Evolutionary conservation across 1,140 invertebrate genomes (phyloP).

Genomic region (Contarinia nasturtii): DNA sequence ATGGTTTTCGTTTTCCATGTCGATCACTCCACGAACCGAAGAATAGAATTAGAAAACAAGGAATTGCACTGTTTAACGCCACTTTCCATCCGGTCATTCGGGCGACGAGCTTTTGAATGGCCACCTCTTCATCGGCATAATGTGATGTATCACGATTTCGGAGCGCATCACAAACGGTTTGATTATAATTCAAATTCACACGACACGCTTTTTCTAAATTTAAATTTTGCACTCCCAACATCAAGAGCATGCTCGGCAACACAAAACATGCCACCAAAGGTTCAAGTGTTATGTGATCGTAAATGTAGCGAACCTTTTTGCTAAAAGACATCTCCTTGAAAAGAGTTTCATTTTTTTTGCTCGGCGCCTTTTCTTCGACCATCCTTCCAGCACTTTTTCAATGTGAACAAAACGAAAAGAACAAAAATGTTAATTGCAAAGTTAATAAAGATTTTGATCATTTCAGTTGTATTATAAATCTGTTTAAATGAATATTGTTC

Average conservation of each 20-base stretch:
- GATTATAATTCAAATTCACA: slow-evolving; percentile 51
- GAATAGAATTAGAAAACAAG: slow-evolving; percentile 55
- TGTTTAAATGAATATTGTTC: no score
- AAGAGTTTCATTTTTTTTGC: background rate
- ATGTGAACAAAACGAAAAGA: no score
- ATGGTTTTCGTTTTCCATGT: slow-evolving; percentile 56
- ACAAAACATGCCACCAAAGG: slow-evolving; percentile 61
- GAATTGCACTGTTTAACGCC: slow-evolving; percentile 50
- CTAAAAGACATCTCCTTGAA: slow-evolving; percentile 28
- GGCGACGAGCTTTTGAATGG: slow-evolving; percentile 55
- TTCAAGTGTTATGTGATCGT: slow-evolving; percentile 56
- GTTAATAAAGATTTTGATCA: no score
- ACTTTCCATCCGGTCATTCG: slow-evolving; percentile 65
- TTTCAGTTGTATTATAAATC: no score
- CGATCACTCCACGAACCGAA: slow-evolving; percentile 61
- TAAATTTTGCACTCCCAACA: slow-evolving; percentile 59
- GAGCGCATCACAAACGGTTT: slow-evolving; percentile 50
- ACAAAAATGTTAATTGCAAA: no score
- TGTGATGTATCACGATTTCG: slow-evolving; percentile 39
- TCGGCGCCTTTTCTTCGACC: background rate
- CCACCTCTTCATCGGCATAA: slow-evolving; percentile 35
- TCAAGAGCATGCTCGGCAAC: slow-evolving; percentile 55
- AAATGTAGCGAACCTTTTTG: slow-evolving; percentile 31
- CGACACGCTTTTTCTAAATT: slow-evolving; percentile 69
- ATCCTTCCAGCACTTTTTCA: no score